A percentile compares a stretch with the other conserved stretches of the same genome.
These are phyloP conservation scores for Kryptolebias ocellatus DNA, from an alignment of 2,797 vertebrate species.

Conservation along the genomic window DNA sequence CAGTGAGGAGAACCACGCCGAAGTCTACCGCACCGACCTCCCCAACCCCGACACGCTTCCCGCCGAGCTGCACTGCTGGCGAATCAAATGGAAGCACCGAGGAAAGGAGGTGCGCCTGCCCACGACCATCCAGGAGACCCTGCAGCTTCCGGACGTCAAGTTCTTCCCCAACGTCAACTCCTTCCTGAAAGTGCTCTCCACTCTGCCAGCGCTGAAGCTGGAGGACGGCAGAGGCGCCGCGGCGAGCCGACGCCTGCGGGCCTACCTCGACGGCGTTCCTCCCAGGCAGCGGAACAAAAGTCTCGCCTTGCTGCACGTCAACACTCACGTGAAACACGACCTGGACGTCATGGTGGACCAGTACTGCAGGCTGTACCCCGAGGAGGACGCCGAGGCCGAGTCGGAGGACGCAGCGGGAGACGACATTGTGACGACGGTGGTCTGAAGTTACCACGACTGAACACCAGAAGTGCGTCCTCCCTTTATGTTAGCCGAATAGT, in stretches of 20 bases:
- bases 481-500: neutral
- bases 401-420: slow-evolving; percentile 25
- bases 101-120: slow-evolving; percentile 95
- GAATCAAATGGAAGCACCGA: slow-evolving; percentile 97
- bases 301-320: slow-evolving; percentile 89
- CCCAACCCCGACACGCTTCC: slow-evolving; percentile 93
- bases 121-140: slow-evolving; percentile 91
- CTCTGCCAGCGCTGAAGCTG: slow-evolving; percentile 89
- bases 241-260: slow-evolving; percentile 85
- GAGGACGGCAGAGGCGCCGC: slow-evolving; percentile 81
- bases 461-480: neutral
- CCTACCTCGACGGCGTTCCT: slow-evolving; percentile 84
- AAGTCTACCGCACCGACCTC: slow-evolving; percentile 90
- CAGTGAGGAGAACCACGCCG: slow-evolving; percentile 90
- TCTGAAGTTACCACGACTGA: neutral
- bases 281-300: slow-evolving; percentile 86
- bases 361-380: slow-evolving; percentile 90
- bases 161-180: slow-evolving; percentile 96
- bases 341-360: slow-evolving; percentile 96
- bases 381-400: slow-evolving; percentile 80
- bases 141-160: slow-evolving; percentile 95
- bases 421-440: slow-evolving; percentile 27
- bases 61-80: slow-evolving; percentile 96
- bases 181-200: slow-evolving; percentile 91
- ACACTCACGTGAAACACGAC: slow-evolving; percentile 91